A percentile compares a stretch with the other conserved stretches of the same genome.
phyloP scores from a whole-genome alignment of 2,113 vertebrate genomes.

The Chaetodon auriga region DNA sequence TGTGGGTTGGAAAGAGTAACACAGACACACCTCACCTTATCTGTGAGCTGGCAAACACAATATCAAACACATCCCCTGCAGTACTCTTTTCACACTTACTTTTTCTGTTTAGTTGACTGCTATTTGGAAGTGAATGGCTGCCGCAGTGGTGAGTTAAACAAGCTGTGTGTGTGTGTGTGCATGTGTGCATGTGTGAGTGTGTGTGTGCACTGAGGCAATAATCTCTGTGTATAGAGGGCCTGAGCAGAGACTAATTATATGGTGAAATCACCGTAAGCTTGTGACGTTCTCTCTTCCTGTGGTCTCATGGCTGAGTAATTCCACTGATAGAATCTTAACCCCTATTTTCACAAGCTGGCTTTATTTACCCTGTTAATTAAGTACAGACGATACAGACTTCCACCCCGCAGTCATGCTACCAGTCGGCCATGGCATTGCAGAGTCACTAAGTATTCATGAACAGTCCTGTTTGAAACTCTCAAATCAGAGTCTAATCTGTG shows the following conservation, averaged over 20 bases:
- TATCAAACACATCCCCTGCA: slow-evolving; percentile 52
- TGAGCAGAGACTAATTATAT: slow-evolving; percentile 77
- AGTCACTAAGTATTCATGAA: slow-evolving; percentile 56
- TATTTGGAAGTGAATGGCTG: slow-evolving; percentile 27
- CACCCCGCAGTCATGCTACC: slow-evolving; percentile 39
- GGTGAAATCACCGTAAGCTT: slow-evolving; percentile 66
- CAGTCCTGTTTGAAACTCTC: slow-evolving; percentile 42
- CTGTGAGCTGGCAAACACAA: slow-evolving; percentile 53
- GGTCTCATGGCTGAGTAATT: slow-evolving; percentile 75
- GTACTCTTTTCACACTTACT: slow-evolving; percentile 7
- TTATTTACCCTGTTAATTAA: slow-evolving; percentile 80
- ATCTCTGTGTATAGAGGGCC: slow-evolving; percentile 56
- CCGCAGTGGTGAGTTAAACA: slow-evolving; percentile 24
- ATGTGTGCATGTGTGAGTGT: not conserved
- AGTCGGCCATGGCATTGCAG: slow-evolving; percentile 45
- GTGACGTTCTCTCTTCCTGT: slow-evolving; percentile 64
- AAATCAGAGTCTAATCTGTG: slow-evolving; percentile 53
- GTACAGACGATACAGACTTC: slow-evolving; percentile 44
- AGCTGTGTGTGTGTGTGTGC: not conserved
- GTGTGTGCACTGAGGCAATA: slow-evolving; percentile 47
- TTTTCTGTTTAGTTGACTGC: slow-evolving; percentile 33
- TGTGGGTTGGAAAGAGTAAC: slow-evolving; percentile 39
- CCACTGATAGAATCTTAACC: slow-evolving; percentile 79
- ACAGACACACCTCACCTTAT: slow-evolving; percentile 64
- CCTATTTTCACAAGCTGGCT: slow-evolving; percentile 65